Base-by-base conservation (phyloP, 2,797 vertebrate genomes). In the Chelidonichthys spinosus region DNA sequence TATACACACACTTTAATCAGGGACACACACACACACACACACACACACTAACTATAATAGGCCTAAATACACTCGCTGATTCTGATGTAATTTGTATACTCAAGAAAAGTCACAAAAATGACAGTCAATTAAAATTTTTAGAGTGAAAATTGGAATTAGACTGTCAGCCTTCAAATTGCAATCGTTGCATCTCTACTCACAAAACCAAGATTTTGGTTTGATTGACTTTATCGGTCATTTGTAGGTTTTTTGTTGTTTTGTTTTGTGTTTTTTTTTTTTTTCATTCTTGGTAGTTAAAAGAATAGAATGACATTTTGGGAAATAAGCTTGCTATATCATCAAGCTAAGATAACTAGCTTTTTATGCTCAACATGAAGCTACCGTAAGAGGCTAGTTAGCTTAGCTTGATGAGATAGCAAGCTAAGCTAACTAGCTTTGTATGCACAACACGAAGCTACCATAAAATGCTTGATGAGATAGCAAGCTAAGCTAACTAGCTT, bases 271-370 rank as follows among this genome's bases (percentile, higher is more conserved):
- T n/a, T n/a, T 1, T 25, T 25, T 25, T 18, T 70, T 65, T 70
- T 72, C 8, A 50, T 60, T 35, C 6, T 71, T 11, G 78, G 43
- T 70, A 42, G 8, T 43, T 53, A 25, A 68, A 68, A 32, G 6
- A 67, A 69, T 54, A 39, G 56, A 71, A 59, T 64, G 47, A 69
- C 36, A 74, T 73, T 67, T 49, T 50, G 7, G 42, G 65, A 72
- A 65, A 68, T 15, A 3, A 3, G 3, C 14, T 50, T 15, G 3
- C 60, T 42, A 46, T 64, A 3, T 53, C 1, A 5, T 13, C 50
- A 14, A 44, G 15, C 36, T 61, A 33, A 37, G 42, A 17, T 59
- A 58, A 64, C 4, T 32, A 32, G 35, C 15, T 14, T 33, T 15
- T 17, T 1, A 4, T 13, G 6, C 25, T 25, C 25, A 25, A 25